phyloP scores from a whole-genome alignment of 2,113 vertebrate species.

The Scalopus aquaticus region DNA sequence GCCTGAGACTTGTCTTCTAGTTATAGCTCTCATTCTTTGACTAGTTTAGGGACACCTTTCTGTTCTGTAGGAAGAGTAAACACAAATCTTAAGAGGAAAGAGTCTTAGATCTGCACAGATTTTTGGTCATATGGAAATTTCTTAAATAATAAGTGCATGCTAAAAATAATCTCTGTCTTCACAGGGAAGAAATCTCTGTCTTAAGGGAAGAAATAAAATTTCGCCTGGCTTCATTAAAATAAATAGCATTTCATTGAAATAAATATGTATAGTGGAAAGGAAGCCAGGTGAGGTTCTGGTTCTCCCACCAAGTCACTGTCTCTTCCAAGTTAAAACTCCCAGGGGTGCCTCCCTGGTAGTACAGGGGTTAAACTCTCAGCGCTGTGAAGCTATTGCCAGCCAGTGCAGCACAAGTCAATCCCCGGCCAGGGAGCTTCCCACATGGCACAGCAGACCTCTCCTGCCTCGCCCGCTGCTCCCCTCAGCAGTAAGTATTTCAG shows the following conservation, averaged over 20 bases:
- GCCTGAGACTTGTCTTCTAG: background rate
- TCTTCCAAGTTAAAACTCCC: background rate
- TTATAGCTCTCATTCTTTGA: background rate
- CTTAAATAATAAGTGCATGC: background rate
- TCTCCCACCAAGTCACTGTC: background rate
- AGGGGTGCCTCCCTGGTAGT: too few relatives aligned
- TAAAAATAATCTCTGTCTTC: background rate
- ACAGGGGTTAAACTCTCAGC: too few relatives aligned
- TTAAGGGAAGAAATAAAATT: background rate
- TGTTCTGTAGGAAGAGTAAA: conserved; percentile 6
- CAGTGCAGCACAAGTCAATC: too few relatives aligned
- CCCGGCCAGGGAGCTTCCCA: too few relatives aligned
- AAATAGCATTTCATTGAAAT: conserved; percentile 7
- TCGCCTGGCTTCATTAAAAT: background rate
- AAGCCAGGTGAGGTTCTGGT: background rate
- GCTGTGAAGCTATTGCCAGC: too few relatives aligned
- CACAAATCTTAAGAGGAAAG: background rate
- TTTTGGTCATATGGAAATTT: conserved; percentile 7
- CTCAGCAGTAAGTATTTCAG: too few relatives aligned
- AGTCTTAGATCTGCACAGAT: conserved; percentile 5
- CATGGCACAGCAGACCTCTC: too few relatives aligned
- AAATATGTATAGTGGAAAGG: background rate
- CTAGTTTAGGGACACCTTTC: background rate
- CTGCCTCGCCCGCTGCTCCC: too few relatives aligned
- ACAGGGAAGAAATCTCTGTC: too few relatives aligned